Conservation (phyloP, 1,140 invertebrate genomes). For the Stegodyphus dumicola region DNA sequence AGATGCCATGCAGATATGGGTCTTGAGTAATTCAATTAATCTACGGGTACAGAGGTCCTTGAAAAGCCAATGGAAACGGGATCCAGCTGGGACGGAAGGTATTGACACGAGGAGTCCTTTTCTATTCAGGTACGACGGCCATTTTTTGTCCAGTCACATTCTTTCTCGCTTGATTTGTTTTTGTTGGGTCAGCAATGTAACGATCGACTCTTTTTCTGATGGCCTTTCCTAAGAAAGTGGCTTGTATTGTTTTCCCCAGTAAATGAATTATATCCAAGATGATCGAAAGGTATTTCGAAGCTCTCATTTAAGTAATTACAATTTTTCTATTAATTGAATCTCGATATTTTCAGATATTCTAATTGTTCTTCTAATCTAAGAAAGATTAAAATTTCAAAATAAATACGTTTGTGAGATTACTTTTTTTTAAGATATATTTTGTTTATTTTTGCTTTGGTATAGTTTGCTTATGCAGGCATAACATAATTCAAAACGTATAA, state of each 20-base stretch:
- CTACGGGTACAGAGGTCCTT: neutral
- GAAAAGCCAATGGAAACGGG: neutral
- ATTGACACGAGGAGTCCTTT: slow-evolving; percentile 23
- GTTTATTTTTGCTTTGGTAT: no score
- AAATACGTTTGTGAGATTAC: no score
- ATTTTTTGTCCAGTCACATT: slow-evolving; percentile 43
- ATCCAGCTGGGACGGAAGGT: slow-evolving; percentile 28
- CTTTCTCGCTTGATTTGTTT: slow-evolving; percentile 43
- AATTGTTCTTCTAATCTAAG: no score
- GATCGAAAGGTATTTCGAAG: neutral
- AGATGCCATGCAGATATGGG: slow-evolving; percentile 44
- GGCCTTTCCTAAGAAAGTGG: neutral
- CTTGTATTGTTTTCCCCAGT: neutral
- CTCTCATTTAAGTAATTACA: no score
- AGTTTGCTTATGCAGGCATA: no score
- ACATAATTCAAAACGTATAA: no score
- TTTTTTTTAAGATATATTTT: no score
- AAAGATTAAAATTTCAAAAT: no score
- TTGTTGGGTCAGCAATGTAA: slow-evolving; percentile 32
- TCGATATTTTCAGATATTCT: no score
- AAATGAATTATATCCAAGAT: slow-evolving; percentile 16
- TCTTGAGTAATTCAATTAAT: slow-evolving; percentile 35
- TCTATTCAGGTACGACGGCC: slow-evolving; percentile 23
- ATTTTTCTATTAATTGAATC: no score
- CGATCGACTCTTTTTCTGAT: slow-evolving; percentile 28